Base-by-base conservation (phyloP, 2,888 invertebrate species). In the Gandaritis pyraliata region DNA sequence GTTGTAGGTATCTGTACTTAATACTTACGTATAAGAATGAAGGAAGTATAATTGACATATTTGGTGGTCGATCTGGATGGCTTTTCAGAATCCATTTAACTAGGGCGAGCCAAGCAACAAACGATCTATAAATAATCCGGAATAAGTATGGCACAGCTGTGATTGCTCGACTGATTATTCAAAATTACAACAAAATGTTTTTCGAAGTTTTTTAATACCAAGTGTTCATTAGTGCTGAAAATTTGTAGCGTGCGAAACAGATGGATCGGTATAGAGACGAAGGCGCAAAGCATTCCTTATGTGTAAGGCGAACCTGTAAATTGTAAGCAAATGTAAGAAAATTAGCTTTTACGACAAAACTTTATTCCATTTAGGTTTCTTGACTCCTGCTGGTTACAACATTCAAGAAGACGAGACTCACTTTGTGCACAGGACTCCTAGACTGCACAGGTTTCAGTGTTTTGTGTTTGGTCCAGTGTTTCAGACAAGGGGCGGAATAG, bases 161-260 rank as follows among this genome's bases (percentile, higher is more conserved):
- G 67, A 69, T 70, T 30, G 50, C 49, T 57, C 56, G 69, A 71
- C 71, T 71, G 69, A 71, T 69, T 33, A 58, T 69, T 60, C 58
- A 60, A 65, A 57, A 46, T 55, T 36, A 45, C 18, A 51, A 66
- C 68, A 71, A 66, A 12, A 55, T 43, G 68, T 68, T 77, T 80
- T 78, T 76, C 72, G 68, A 78, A 78, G 72, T 67, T 71, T 69
- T 77, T 75, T 71, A 73, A 77, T 74, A 74, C 74, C 76, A 81
- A 81, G 87, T 88, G 86, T 88, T 85, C 81, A 85, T 80, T 81
- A 90, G 88, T 89, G 90, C 87, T 90, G 81, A 82, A 72, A 83
- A 84, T 82, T 82, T 83, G 38, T 61, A 72, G 78, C 72, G 76
- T 77, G 80, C 81, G 18, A 18, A 80, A 87, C 86, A 87, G 88